These are phyloP conservation scores for Ernsta delagoae DNA, from an alignment of 2,888 invertebrate genomes.

Conservation along the genomic window DNA sequence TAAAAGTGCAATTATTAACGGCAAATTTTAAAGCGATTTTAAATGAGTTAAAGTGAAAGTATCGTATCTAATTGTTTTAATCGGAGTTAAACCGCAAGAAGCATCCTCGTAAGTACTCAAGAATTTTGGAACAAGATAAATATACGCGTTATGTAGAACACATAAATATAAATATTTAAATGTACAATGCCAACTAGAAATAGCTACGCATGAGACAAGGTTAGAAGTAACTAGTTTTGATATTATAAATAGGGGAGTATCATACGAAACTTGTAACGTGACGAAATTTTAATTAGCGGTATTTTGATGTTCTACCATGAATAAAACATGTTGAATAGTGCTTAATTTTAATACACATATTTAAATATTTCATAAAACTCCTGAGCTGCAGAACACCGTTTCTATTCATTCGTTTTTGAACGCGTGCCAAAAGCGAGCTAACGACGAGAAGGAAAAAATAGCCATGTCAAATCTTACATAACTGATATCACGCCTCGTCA, in stretches of 20 bases:
- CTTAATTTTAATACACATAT: constrained; percentile 21
- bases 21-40: background rate
- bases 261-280: background rate
- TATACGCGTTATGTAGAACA: constrained; percentile 29
- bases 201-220: constrained; percentile 41
- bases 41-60: constrained; percentile 9
- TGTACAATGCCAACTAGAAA: constrained; percentile 40
- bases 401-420: constrained; percentile 63
- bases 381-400: constrained; percentile 41
- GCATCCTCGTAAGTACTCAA: constrained; percentile 15
- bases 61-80: background rate
- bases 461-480: constrained; percentile 69
- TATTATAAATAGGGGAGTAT: constrained; percentile 10
- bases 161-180: constrained; percentile 36
- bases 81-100: background rate
- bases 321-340: constrained; percentile 7
- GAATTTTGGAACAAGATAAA: constrained; percentile 26
- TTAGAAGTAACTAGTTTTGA: constrained; percentile 21
- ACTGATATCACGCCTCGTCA: constrained; percentile 47
- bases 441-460: constrained; percentile 78
- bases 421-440: constrained; percentile 69
- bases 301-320: constrained; percentile 3
- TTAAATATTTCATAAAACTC: constrained; percentile 38
- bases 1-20: constrained; percentile 3
- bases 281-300: background rate